phyloP scores from a whole-genome alignment of 2,888 invertebrate species.

The Embidobia sp. region DNA sequence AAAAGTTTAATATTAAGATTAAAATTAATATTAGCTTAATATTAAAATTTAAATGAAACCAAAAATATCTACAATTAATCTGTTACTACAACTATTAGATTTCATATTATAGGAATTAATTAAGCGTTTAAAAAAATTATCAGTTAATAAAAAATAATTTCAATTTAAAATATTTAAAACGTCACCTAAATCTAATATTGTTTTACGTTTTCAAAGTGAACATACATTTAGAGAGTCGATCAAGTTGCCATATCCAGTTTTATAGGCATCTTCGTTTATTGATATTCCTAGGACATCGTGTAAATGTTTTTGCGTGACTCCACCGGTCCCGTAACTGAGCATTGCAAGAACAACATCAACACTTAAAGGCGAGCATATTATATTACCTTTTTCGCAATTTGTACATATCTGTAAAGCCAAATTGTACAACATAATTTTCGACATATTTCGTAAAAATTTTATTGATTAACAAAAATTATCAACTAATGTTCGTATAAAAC shows the following conservation, averaged over 20 bases:
- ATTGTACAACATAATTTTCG: neutral
- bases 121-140: neutral
- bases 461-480: no score
- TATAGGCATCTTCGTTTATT: constrained; percentile 3
- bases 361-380: constrained; percentile 52
- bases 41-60: no score
- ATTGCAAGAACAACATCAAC: constrained; percentile 33
- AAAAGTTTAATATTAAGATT: neutral
- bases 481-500: no score
- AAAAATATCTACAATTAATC: no score
- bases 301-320: constrained; percentile 40
- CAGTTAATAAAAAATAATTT: neutral
- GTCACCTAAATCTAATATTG: constrained; percentile 1
- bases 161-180: no score
- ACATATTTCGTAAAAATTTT: no score
- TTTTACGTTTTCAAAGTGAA: constrained; percentile 17
- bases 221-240: constrained; percentile 37
- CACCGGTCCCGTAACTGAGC: constrained; percentile 44
- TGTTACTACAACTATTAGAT: no score
- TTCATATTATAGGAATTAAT: neutral
- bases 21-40: neutral
- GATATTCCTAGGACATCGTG: constrained; percentile 31
- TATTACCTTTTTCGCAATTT: constrained; percentile 3
- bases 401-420: constrained; percentile 17
- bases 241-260: constrained; percentile 35